These are phyloP conservation scores for Cinclus mexicanus DNA, from an alignment of 2,113 vertebrate genomes.

Conservation along the genomic window DNA sequence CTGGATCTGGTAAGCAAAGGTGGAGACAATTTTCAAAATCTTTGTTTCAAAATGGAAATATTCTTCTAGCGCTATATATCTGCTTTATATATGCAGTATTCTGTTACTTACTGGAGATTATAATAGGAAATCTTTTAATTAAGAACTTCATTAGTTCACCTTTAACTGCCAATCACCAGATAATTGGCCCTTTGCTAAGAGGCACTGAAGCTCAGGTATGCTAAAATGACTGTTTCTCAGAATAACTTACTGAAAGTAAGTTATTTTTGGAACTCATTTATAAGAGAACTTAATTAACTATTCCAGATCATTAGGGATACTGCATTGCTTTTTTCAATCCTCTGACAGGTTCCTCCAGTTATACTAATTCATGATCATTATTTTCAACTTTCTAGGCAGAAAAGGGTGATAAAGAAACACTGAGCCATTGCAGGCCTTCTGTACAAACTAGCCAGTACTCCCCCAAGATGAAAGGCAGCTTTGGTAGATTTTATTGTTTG, in stretches of 20 bases:
- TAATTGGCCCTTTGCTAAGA: conserved; percentile 53
- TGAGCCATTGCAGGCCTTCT: conserved; percentile 14
- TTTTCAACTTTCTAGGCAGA: conserved; percentile 60
- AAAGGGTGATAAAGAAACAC: conserved; percentile 48
- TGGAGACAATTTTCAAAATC: conserved; percentile 49
- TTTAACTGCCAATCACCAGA: conserved; percentile 55
- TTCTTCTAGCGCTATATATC: conserved; percentile 21
- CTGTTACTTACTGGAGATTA: conserved; percentile 32
- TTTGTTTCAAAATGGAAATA: conserved; percentile 61
- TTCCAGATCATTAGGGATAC: conserved; percentile 48
- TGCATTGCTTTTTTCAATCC: conserved; percentile 49
- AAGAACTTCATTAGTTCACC: conserved; percentile 61
- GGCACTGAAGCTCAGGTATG: conserved; percentile 44
- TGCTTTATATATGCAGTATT: conserved; percentile 47
- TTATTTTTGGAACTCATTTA: conserved; percentile 63
- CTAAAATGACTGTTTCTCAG: conserved; percentile 43
- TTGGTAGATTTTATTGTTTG: conserved; percentile 52
- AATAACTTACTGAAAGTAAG: conserved; percentile 56
- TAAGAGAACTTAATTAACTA: conserved; percentile 64
- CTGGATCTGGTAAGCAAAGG: conserved; percentile 24
- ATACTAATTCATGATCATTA: conserved; percentile 63
- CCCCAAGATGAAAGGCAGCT: conserved; percentile 20
- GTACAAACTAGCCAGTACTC: conserved; percentile 8
- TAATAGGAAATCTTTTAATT: conserved; percentile 68
- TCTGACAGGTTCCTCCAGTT: conserved; percentile 55